Evolutionary conservation across 1,140 invertebrate genomes (phyloP).

Genomic region (Lethrus apterus): DNA sequence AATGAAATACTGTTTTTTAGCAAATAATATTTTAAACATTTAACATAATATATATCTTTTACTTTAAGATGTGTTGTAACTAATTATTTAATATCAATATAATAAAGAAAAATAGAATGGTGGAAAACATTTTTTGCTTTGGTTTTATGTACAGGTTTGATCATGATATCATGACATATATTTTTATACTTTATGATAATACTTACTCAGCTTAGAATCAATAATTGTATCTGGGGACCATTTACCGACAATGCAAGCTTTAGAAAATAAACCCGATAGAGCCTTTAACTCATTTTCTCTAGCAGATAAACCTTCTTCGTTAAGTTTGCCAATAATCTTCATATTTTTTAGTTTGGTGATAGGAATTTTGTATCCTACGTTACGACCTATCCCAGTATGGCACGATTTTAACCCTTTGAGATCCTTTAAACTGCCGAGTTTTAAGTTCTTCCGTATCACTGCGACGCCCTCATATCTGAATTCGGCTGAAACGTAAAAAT

Average conservation of each 20-base stretch:
- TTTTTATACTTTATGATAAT: background rate
- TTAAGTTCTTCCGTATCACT: conserved; percentile 60
- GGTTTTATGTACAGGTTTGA: too few relatives aligned
- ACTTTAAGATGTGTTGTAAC: too few relatives aligned
- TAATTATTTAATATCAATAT: too few relatives aligned
- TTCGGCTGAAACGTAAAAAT: conserved; percentile 45
- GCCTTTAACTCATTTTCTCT: conserved; percentile 69
- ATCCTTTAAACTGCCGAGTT: conserved; percentile 49
- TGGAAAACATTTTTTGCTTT: too few relatives aligned
- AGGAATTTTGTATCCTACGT: conserved; percentile 71
- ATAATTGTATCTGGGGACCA: conserved; percentile 70
- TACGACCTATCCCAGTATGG: conserved; percentile 70
- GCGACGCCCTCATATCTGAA: conserved; percentile 73
- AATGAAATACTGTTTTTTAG: too few relatives aligned
- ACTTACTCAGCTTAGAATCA: conserved; percentile 60
- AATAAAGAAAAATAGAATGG: too few relatives aligned
- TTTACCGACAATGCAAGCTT: conserved; percentile 70
- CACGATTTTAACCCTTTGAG: conserved; percentile 68
- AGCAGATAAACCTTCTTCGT: conserved; percentile 58
- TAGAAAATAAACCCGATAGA: conserved; percentile 61
- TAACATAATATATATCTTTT: too few relatives aligned
- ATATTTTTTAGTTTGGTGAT: conserved; percentile 64
- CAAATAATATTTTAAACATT: too few relatives aligned
- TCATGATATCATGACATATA: background rate
- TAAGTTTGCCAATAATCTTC: conserved; percentile 56